These are phyloP conservation scores for Campoletis raptor DNA, from an alignment of 2,888 invertebrate genomes.

Conservation along the genomic window DNA sequence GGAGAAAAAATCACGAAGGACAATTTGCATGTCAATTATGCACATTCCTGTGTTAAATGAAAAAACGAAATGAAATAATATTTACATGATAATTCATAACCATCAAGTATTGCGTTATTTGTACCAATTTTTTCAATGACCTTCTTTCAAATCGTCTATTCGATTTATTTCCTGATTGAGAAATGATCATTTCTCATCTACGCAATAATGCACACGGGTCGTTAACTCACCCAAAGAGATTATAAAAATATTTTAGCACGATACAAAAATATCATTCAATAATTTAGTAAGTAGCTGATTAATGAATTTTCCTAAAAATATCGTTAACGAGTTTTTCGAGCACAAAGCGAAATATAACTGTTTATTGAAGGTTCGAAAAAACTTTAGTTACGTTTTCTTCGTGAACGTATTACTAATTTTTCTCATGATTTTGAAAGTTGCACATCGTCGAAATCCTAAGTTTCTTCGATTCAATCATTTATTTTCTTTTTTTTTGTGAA, in stretches of 20 bases:
- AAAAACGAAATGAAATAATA: conserved; percentile 51
- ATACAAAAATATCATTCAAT: conserved; percentile 65
- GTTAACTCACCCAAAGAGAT: conserved; percentile 29
- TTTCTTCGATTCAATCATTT: background rate
- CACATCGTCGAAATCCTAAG: background rate
- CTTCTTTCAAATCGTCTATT: background rate
- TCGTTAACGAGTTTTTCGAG: conserved; percentile 9
- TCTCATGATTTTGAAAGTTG: background rate
- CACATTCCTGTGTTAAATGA: conserved; percentile 13
- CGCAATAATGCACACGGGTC: conserved; percentile 2
- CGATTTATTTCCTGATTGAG: background rate
- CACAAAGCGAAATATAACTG: background rate
- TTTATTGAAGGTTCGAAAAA: background rate
- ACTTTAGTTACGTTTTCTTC: background rate
- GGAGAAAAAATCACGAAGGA: background rate
- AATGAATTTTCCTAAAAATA: conserved; percentile 39
- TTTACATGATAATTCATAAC: background rate
- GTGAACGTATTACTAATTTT: background rate
- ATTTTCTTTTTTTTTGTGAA: background rate
- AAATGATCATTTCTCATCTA: conserved; percentile 18
- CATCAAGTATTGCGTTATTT: background rate
- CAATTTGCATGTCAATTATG: conserved; percentile 20
- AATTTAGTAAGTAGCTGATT: conserved; percentile 34
- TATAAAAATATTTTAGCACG: conserved; percentile 61
- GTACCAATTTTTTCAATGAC: background rate